These are phyloP conservation scores for Amazona guildingii DNA, from an alignment of 2,113 vertebrate species.

Conservation along the genomic window DNA sequence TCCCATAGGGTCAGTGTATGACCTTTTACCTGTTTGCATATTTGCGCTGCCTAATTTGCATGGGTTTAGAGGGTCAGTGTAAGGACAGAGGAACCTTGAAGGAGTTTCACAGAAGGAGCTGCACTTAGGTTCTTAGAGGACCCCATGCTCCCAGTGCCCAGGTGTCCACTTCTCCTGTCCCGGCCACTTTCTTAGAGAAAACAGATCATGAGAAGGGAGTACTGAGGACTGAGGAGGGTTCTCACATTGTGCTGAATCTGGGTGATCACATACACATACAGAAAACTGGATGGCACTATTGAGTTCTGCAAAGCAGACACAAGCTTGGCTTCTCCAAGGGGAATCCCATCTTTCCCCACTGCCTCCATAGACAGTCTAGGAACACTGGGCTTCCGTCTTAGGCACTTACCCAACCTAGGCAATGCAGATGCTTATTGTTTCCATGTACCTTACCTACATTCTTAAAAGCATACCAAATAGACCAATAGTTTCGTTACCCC, in stretches of 20 bases:
- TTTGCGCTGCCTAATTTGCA: background rate
- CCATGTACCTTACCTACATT: background rate
- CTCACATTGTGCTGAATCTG: background rate
- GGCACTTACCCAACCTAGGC: background rate
- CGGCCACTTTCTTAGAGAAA: background rate
- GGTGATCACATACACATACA: background rate
- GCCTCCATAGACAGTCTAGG: background rate
- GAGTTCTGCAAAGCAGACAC: background rate
- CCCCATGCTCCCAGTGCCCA: background rate
- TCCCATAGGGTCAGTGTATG: background rate
- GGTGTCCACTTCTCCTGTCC: fast-evolving
- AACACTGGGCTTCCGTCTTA: background rate
- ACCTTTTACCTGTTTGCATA: background rate
- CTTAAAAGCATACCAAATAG: background rate
- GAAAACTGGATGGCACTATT: background rate
- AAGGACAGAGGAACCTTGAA: background rate
- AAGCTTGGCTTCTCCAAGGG: background rate
- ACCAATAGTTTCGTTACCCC: background rate
- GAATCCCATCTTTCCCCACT: background rate
- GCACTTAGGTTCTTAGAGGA: fast-evolving
- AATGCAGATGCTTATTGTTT: background rate
- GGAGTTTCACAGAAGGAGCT: background rate
- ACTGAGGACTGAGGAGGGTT: background rate
- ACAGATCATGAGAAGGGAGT: background rate
- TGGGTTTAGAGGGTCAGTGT: background rate